Evolutionary conservation across 2,888 invertebrate genomes (phyloP).

Genomic region (Onthophagus sagittarius): DNA sequence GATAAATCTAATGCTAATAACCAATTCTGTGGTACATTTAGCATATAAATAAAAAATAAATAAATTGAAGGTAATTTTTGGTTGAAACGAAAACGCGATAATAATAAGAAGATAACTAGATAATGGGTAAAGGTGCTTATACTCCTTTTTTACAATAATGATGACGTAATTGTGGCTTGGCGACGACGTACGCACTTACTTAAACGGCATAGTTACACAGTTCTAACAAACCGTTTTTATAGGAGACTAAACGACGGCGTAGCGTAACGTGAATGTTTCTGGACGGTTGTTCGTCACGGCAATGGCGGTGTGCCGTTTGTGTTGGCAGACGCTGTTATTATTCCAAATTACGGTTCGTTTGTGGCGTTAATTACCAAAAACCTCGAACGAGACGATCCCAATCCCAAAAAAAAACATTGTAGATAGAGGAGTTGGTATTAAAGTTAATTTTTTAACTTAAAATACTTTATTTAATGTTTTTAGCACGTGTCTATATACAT

Average conservation of each 20-base stretch:
- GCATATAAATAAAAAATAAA: too few relatives aligned
- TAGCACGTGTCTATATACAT: neutral
- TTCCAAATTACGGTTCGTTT: conserved; percentile 12
- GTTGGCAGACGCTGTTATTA: conserved; percentile 9
- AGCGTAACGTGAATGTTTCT: neutral
- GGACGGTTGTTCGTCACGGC: neutral
- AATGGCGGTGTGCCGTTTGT: neutral
- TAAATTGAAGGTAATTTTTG: neutral
- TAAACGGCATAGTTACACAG: neutral
- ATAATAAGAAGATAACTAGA: neutral
- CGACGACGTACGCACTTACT: neutral
- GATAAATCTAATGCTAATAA: too few relatives aligned
- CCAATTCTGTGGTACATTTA: too few relatives aligned
- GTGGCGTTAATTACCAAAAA: conserved; percentile 13
- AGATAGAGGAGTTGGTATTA: neutral
- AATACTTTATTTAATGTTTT: too few relatives aligned
- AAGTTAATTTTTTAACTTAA: neutral
- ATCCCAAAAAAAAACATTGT: neutral
- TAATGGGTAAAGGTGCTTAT: neutral
- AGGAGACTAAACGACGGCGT: neutral
- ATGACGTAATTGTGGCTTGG: neutral
- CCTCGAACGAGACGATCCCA: neutral
- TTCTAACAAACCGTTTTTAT: neutral
- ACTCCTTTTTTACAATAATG: neutral
- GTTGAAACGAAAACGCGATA: neutral